Evolutionary conservation across 2,888 invertebrate species (phyloP), one percentile per base, ranked within the genome.

Genomic region (Scaptomyza cyrtandrae): DNA sequence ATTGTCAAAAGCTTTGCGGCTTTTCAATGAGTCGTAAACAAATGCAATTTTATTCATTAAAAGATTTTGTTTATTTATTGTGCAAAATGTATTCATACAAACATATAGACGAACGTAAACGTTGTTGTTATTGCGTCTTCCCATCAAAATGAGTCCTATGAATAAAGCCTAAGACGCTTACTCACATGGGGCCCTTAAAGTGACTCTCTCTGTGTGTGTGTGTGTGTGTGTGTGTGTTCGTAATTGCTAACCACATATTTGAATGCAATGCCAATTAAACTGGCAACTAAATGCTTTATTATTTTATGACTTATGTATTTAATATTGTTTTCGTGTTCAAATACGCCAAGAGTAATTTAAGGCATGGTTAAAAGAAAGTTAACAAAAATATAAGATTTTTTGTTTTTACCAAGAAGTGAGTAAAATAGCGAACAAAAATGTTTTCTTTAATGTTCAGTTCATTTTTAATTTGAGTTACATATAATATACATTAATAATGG

Each of bases 1-100:
- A 72, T 69, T 74, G 80, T 72, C 78, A 80, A 58, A 60, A 72
- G 82, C 83, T 78, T 83, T 84, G 85, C 75, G 87, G 87, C 79
- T 84, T 86, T 81, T 72, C 82, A 82, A 81, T 85, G 76, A 75
- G 82, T 84, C 76, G 76, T 71, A 81, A 75, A 73, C 85, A 84
- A 84, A 84, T 87, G 65, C 70, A 85, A 85, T 85, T 84, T 69
- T 78, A 84, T 87, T 84, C 69, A 50, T 68, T 71, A 67, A 73
- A 65, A 74, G 85, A 81, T 78, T 83, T 86, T 62, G 50, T 55
- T 33, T 58, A 83, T 72, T 78, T 75, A 75, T 73, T 75, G 44
- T 67, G 61, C 67, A 75, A 75, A 76, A 1, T 19, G 19, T 19
- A 14, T 33, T 3, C n/a, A n/a, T 37, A n/a, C n/a, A 35, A 35